Evolutionary conservation across 1,140 invertebrate species (phyloP), one percentile per base, ranked within the genome.

Genomic region (Portunus trituberculatus): DNA sequence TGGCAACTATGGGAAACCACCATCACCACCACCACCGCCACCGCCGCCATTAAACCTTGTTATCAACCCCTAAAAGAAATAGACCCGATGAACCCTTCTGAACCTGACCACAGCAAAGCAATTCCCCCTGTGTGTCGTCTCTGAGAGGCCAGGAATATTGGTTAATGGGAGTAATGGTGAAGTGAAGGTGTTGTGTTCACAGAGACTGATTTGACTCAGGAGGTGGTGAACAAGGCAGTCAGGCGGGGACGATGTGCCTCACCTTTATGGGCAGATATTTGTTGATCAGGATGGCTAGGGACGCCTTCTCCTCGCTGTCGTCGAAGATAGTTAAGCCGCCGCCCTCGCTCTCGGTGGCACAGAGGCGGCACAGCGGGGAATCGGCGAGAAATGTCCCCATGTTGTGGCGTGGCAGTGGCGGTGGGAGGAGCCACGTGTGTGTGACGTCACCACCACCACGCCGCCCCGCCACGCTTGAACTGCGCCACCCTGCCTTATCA

Each of bases 241-340:
- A 3, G 45, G 28, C 12, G 83, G 28, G 32, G 59, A 20, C 14
- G 16, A 4, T 8, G 29, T 28, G 39, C 29, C 83, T 6, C 67
- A 95, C 94, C 94, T 95, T 95, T 52, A 95, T 95, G 29, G 94
- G 94, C 52, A 95, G 32, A 95, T 95, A 95, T 88, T 95, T 95
- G 52, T 95, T 95, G 83, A 95, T 95, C 7, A 95, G 84, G 86
- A 95, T 95, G 91, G 94, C 94, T 39, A 95, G 94, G 46, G 94
- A 92, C 32, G 91, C 91, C 28, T 95, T 95, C 67, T 95, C 94
- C 31, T 95, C 94, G 39, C 94, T 95, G 91, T 95, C 91, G 86
- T 95, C 94, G 90, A 95, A 95, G 39, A 95, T 95, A 28, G 94
- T 95, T 28, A 92, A 95, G 67, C 10, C n/a, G 32, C 94, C 94